Base-by-base conservation (phyloP, 2,113 vertebrate species). In the Pelvicachromis taeniatus region DNA sequence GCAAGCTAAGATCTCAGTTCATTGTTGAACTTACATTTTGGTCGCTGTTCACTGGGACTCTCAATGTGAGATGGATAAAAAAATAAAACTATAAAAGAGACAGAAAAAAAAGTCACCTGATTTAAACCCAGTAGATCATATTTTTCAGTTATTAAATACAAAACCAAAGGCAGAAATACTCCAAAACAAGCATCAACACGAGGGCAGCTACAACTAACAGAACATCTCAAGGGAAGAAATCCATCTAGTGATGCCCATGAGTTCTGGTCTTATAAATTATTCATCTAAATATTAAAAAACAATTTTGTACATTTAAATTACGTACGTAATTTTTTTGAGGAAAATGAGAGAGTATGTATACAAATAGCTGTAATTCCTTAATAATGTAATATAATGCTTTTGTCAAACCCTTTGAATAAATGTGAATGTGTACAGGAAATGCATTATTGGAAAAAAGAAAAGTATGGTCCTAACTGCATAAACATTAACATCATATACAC, bases 401-500 rank as follows among this genome's bases (percentile, higher is more conserved):
- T 40, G 35, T 65, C 8, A 40, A 21, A 65, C 33, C n/a, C 33
- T 14, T 65, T 65, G 19, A 4, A 40, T 40, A 19, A 40, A 6
- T 65, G 19, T 1, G 31, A 31, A 63, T n/a, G 33, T 21, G 6
- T 40, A 38, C 61, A 38, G 31, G 56, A 2, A 59, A 59, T 59
- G 56, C 8, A 31, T 55, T 55, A 26, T 55, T 55, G 26, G 21
- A 26, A 55, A 26, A 23, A 26, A n/a, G n/a, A n/a, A 55, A 55
- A 13, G 54, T 0, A 55, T 59, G 26, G 26, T 31, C 26, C 26
- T 31, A 59, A 59, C 14, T 26, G 42, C 12, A 45, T 4, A 45
- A 2, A 4, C 42, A 45, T 65, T 65, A 0, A 40, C 4, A 0
- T 7, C 40, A 40, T 65, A n/a, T 65, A 65, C 19, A 38, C 61